Evolutionary conservation across 1,140 invertebrate genomes (phyloP).

Genomic region (Trinorchestia longiramus): DNA sequence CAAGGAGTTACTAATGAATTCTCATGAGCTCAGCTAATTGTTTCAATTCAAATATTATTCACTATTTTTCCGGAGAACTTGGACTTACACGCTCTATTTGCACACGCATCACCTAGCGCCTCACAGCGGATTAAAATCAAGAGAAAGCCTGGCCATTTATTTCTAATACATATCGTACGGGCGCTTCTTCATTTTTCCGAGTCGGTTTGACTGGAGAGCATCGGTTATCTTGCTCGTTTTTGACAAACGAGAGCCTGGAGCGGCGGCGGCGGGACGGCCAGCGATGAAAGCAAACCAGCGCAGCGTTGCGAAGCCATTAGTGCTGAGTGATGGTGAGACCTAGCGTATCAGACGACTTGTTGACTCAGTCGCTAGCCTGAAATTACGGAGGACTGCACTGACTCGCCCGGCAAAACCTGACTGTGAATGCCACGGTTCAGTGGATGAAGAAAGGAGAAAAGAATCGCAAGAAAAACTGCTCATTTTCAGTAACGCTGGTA

Average conservation of each 20-base stretch:
- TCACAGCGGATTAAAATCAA: background rate
- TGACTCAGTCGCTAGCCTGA: background rate
- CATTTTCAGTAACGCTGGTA: too few relatives aligned
- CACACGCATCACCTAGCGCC: background rate
- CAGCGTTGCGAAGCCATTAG: background rate
- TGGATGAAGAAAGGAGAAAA: too few relatives aligned
- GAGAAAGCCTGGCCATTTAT: background rate
- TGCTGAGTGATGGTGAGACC: background rate
- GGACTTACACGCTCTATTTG: background rate
- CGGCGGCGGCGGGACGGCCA: background rate
- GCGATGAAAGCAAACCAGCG: constrained; percentile 18
- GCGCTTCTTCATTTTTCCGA: background rate
- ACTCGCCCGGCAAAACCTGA: background rate
- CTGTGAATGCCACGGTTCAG: background rate
- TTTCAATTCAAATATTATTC: background rate
- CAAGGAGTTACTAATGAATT: too few relatives aligned
- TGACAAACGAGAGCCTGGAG: background rate
- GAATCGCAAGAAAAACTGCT: too few relatives aligned
- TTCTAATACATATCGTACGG: background rate
- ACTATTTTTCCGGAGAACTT: background rate
- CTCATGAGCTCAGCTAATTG: too few relatives aligned
- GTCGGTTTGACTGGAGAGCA: constrained; percentile 1
- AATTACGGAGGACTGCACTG: background rate
- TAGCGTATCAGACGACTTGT: constrained; percentile 16
- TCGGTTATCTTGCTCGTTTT: background rate